Conservation (phyloP, 1,140 invertebrate genomes). For the Sinonovacula constricta region DNA sequence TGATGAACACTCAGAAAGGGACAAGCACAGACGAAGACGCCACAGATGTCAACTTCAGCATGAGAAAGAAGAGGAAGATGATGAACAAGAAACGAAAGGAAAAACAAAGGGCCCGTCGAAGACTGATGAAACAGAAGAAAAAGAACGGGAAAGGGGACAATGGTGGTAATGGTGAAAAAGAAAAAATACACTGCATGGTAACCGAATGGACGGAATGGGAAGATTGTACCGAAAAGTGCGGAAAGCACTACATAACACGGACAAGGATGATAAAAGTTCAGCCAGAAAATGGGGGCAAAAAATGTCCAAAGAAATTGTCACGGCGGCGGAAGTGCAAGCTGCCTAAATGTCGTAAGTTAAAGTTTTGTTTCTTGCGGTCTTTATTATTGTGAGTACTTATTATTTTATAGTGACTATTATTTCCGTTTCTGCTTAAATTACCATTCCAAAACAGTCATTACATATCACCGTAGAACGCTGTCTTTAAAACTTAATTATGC, state of each 20-base stretch:
- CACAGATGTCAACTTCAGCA: conserved; percentile 19
- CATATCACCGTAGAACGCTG: background rate
- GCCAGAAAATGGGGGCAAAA: conserved; percentile 68
- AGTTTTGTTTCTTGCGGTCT: background rate
- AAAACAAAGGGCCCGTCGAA: conserved; percentile 37
- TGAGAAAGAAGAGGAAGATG: conserved; percentile 55
- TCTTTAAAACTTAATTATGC: background rate
- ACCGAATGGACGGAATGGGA: conserved; percentile 77
- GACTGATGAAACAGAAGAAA: conserved; percentile 49
- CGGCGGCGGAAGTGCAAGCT: conserved; percentile 67
- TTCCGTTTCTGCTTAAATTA: background rate
- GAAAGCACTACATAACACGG: conserved; percentile 61
- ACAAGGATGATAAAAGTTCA: conserved; percentile 66
- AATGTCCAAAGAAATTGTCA: conserved; percentile 67
- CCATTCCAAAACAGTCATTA: background rate
- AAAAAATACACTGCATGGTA: conserved; percentile 72
- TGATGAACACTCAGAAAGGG: conserved; percentile 22
- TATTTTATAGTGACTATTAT: background rate
- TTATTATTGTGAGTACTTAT: background rate
- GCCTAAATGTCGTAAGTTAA: conserved; percentile 70
- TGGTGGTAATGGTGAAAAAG: conserved; percentile 30
- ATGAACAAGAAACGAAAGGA: conserved; percentile 44
- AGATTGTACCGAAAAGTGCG: conserved; percentile 76
- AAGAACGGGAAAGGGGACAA: conserved; percentile 36
- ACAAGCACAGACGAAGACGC: conserved; percentile 8